Base-by-base conservation (phyloP, 2,888 invertebrate species). In the Neocrepidodera transversa region DNA sequence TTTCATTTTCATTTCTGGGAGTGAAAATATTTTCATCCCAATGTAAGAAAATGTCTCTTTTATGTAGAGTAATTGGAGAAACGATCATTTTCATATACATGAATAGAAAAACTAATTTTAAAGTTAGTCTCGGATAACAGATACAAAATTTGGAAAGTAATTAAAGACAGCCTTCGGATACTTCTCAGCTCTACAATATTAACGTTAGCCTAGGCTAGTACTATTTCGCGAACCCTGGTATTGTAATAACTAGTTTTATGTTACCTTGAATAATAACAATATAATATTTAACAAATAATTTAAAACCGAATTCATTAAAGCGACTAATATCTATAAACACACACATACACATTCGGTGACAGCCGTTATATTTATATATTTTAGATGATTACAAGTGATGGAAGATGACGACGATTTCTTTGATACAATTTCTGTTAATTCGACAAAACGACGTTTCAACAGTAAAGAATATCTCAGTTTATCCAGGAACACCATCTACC, bases 401-500 rank as follows among this genome's bases (percentile, higher is more conserved):
- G 72, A 71, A 60, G 71, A 79, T 61, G 78, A 76, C 53, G 78
- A 79, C 48, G 78, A 79, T 50, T 80, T 76, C 67, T 80, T 74
- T 68, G 80, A 80, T 65, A 80, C 79, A 23, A 71, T 77, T 32
- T 80, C 80, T 55, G 71, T 79, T 54, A 76, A 69, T 59, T 78
- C 78, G 2, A 51, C 60, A 7, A 71, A 65, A 62, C 73, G 71
- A 57, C 66, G 68, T 28, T 59, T 67, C 28, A 71, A 69, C 49
- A 71, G 71, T 61, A 74, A 72, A 59, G 70, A 73, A 47, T 79
- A 78, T 60, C 71, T 85, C 49, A 82, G 83, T 61, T 79, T 84
- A 68, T 86, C 86, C 20, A 79, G 83, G 47, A 83, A 84, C 72
- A 86, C 85, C 11, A 80, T 86, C 36, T 86, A 86, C 71, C 84